A percentile compares a stretch with the other conserved stretches of the same genome.
Conservation (phyloP, 53 echinoderm and acorn worm genomes). For the Echinometra lucunter region DNA sequence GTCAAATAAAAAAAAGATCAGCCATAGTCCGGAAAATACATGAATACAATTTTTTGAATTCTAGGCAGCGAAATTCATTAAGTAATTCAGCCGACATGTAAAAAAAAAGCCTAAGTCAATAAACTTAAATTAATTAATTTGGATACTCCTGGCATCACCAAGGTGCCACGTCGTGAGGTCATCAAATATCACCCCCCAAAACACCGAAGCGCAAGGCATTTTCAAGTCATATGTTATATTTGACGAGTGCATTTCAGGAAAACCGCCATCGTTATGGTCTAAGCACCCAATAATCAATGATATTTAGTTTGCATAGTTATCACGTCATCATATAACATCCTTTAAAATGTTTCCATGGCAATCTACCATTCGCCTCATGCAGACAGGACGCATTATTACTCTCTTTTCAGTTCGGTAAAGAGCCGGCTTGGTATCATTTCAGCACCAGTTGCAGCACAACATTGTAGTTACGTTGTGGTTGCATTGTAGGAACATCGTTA, state of each 20-base stretch:
- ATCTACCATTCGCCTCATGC: conserved; percentile 16
- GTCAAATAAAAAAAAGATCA: no score
- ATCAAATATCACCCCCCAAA: neutral
- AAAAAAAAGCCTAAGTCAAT: no score
- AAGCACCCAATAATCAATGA: neutral
- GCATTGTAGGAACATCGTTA: no score
- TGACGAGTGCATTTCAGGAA: conserved; percentile 41
- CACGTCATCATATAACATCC: neutral
- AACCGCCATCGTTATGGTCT: conserved; percentile 26
- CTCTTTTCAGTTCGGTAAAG: neutral
- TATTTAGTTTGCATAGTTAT: conserved; percentile 29
- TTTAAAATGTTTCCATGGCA: neutral
- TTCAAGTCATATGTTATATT: neutral
- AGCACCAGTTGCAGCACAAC: neutral
- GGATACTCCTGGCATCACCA: neutral
- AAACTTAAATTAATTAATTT: neutral
- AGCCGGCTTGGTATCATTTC: neutral
- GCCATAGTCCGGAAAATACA: no score
- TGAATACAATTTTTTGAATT: no score
- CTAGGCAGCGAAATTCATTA: neutral
- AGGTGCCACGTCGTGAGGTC: neutral
- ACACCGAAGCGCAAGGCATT: neutral
- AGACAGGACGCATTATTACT: neutral
- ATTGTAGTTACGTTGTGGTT: neutral
- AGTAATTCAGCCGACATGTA: neutral